Conservation (phyloP, 2,113 vertebrate species). For the Bungarus multicinctus region DNA sequence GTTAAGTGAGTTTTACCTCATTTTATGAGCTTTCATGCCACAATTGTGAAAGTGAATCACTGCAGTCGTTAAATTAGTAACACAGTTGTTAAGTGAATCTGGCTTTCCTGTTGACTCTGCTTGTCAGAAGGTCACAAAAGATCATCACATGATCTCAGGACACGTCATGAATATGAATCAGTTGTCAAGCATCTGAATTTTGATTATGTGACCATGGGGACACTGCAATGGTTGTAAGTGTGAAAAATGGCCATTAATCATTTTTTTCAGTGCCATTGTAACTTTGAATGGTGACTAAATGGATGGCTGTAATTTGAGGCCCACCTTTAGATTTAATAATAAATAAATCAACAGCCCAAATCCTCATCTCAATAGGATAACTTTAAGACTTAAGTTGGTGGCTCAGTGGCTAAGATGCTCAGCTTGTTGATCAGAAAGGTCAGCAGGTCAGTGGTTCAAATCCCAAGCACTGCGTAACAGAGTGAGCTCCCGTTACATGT, state of each 20-base stretch:
- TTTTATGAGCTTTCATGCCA: background rate
- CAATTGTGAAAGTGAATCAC: background rate
- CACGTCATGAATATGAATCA: background rate
- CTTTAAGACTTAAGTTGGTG: background rate
- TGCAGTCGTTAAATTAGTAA: background rate
- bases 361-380: background rate
- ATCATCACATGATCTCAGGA: background rate
- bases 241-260: background rate
- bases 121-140: background rate
- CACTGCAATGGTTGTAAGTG: background rate
- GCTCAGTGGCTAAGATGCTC: no score
- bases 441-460: no score
- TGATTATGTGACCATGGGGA: background rate
- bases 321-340: background rate
- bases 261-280: background rate
- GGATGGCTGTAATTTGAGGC: background rate
- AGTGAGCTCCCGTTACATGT: no score
- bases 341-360: background rate
- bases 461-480: no score
- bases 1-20: background rate
- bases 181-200: background rate
- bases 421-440: no score
- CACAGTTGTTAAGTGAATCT: background rate
- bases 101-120: background rate
- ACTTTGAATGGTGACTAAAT: background rate